These are phyloP conservation scores for Diaprepes abbreviatus DNA, from an alignment of 2,888 invertebrate species.

Conservation along the genomic window DNA sequence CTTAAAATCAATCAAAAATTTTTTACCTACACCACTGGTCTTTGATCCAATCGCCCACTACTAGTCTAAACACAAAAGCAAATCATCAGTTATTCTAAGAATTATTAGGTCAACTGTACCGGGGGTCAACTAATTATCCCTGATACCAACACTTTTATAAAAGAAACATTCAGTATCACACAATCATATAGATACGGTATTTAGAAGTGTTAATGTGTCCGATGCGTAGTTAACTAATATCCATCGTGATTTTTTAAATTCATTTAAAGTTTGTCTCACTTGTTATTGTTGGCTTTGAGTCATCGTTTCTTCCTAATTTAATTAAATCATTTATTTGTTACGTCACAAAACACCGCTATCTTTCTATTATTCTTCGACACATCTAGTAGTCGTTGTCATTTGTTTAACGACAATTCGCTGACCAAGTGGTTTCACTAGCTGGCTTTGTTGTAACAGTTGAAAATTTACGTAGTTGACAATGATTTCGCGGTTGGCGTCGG, in stretches of 20 bases:
- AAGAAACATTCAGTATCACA: not conserved
- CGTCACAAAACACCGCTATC: slow-evolving; percentile 26
- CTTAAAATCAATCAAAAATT: no score
- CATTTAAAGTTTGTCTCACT: not conserved
- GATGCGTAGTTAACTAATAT: not conserved
- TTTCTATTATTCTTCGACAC: slow-evolving; percentile 1
- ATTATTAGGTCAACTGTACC: not conserved
- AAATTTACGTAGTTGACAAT: slow-evolving; percentile 14
- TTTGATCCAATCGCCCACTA: not conserved
- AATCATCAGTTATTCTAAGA: not conserved
- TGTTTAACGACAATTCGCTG: not conserved
- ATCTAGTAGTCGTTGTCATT: slow-evolving; percentile 9
- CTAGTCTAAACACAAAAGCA: not conserved
- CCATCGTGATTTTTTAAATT: not conserved
- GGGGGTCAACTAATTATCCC: slow-evolving; percentile 21
- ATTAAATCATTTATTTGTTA: slow-evolving; percentile 6
- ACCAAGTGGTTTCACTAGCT: not conserved
- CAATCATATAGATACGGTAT: not conserved
- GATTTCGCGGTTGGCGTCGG: not conserved
- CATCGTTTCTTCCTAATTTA: slow-evolving; percentile 26
- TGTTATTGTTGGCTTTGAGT: slow-evolving; percentile 1
- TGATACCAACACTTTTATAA: slow-evolving; percentile 6
- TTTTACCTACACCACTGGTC: slow-evolving; percentile 1
- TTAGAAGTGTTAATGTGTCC: not conserved
- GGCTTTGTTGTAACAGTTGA: not conserved